Conservation (phyloP, 2,888 invertebrate species). For the Eucera pruinosa region DNA sequence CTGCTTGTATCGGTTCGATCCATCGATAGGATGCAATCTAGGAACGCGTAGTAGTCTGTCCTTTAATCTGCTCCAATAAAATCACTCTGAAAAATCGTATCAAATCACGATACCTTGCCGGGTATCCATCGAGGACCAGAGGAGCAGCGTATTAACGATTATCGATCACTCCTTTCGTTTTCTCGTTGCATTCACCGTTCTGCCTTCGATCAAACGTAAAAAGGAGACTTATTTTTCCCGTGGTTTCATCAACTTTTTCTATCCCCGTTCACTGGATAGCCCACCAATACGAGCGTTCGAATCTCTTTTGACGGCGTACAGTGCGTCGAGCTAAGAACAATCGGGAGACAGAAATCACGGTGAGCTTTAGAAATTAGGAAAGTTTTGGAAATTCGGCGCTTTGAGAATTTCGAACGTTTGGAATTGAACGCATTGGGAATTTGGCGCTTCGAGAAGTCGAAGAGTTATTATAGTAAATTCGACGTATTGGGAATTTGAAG, state of each 20-base stretch:
- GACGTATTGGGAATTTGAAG: too few relatives aligned
- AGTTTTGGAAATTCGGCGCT: too few relatives aligned
- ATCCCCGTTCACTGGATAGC: not conserved
- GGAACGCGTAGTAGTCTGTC: not conserved
- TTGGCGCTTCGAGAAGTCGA: too few relatives aligned
- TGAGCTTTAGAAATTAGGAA: too few relatives aligned
- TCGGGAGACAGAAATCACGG: too few relatives aligned
- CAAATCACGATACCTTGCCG: conserved; percentile 6
- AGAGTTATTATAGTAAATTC: too few relatives aligned
- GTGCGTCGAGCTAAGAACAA: too few relatives aligned
- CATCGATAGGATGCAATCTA: not conserved
- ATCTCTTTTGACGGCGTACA: too few relatives aligned
- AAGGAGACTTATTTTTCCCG: conserved; percentile 9
- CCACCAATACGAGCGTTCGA: not conserved
- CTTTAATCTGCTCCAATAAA: conserved; percentile 17
- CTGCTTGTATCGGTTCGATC: not conserved
- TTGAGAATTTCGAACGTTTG: too few relatives aligned
- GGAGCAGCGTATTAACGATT: conserved; percentile 27
- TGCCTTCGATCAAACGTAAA: conserved; percentile 26
- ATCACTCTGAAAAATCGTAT: conserved; percentile 3
- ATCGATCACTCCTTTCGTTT: not conserved
- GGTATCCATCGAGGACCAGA: not conserved
- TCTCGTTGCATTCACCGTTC: not conserved
- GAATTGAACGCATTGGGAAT: too few relatives aligned
- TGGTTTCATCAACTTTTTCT: conserved; percentile 38